Percentiles rank a stretch among this genome's conserved stretches.
Conservation (phyloP, 2,797 vertebrate species). For the Merluccius polli region DNA sequence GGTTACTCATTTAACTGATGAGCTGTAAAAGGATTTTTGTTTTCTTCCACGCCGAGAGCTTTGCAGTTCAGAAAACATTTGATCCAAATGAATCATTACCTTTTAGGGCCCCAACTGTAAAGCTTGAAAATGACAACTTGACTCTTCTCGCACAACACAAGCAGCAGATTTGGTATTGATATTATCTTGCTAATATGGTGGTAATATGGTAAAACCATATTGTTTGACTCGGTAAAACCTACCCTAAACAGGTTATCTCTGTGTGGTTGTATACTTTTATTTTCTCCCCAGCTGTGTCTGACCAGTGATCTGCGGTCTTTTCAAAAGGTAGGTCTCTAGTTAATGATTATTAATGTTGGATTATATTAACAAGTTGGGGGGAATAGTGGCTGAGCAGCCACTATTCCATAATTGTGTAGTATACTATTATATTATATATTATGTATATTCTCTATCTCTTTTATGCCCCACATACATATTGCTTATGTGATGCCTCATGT, state of each 20-base stretch:
- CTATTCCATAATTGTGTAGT: neutral
- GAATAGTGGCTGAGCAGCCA: neutral
- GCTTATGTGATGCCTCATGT: neutral
- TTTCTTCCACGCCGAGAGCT: neutral
- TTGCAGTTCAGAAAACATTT: neutral
- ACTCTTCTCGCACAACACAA: neutral
- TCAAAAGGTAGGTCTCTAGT: conserved; percentile 52
- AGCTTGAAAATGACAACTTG: no score
- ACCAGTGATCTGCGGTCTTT: conserved; percentile 82
- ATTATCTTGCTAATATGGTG: no score
- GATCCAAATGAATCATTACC: no score
- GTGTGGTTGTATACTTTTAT: conserved; percentile 8
- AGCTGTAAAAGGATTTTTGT: no score
- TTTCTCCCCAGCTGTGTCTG: conserved; percentile 78
- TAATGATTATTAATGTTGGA: neutral
- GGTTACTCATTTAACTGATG: no score
- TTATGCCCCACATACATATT: neutral
- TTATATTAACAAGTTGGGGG: neutral
- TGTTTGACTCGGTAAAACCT: neutral
- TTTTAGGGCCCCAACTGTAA: no score
- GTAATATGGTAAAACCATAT: no score
- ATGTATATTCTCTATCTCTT: neutral
- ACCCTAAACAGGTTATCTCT: neutral
- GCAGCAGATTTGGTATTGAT: no score
- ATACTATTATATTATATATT: no score